phyloP scores from a whole-genome alignment of 2,797 vertebrate species.

The Malurus leucopterus region DNA sequence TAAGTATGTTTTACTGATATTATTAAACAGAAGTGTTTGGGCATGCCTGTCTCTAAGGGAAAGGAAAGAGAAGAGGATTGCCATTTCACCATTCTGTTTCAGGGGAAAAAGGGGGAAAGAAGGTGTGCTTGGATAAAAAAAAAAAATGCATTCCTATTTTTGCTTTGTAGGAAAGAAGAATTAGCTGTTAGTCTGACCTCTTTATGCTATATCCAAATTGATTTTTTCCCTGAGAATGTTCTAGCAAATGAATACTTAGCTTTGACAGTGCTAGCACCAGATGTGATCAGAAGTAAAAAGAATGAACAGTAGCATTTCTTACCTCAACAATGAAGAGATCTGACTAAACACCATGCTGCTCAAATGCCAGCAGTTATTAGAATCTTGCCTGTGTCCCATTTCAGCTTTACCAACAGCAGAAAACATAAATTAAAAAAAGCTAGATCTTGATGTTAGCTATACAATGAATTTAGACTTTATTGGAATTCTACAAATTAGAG shows the following conservation, averaged over 20 bases:
- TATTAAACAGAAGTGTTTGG: not conserved
- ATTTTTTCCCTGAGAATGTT: not conserved
- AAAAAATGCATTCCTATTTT: not conserved
- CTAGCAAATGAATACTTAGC: not conserved
- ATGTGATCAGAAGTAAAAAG: not conserved
- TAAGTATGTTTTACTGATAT: not conserved
- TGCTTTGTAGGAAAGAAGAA: not conserved
- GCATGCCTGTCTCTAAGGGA: not conserved
- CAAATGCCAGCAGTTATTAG: not conserved
- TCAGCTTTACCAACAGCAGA: not conserved
- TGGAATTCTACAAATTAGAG: not conserved
- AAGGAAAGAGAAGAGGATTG: not conserved
- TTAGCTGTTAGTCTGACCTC: not conserved
- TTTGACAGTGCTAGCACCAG: not conserved
- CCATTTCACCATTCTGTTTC: not conserved
- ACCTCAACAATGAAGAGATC: not conserved
- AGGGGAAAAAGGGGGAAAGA: rapidly evolving
- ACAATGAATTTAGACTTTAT: not conserved
- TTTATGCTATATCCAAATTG: not conserved
- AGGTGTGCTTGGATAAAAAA: not conserved
- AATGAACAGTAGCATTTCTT: not conserved
- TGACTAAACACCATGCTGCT: not conserved
- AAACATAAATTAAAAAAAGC: not conserved
- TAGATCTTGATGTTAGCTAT: not conserved
- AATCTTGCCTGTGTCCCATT: not conserved